A percentile compares a stretch with the other conserved stretches of the same genome.
phyloP scores from a whole-genome alignment of 2,113 vertebrate species.

The Galbula dea region DNA sequence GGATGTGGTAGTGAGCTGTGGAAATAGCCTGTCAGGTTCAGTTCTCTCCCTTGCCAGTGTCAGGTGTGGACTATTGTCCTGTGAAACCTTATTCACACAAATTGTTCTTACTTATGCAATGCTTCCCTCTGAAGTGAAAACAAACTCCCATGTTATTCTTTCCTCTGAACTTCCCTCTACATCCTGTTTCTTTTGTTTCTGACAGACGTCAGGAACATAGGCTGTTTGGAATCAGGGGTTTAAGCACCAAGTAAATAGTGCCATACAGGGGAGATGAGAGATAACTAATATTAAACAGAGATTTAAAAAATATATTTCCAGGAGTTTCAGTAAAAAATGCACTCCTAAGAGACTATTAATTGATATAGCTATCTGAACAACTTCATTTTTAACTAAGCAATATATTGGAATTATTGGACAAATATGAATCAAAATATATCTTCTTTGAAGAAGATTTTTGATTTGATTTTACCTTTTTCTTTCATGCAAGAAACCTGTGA shows the following conservation, averaged over 20 bases:
- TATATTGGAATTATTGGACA: background rate
- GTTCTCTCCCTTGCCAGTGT: background rate
- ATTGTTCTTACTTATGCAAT: background rate
- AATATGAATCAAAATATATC: background rate
- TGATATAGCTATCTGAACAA: background rate
- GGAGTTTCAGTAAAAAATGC: background rate
- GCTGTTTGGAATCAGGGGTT: background rate
- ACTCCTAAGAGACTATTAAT: background rate
- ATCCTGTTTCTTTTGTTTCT: constrained; percentile 7
- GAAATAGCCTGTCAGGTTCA: background rate
- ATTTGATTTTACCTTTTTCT: background rate
- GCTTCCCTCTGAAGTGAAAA: background rate
- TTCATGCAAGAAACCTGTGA: background rate
- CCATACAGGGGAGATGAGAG: background rate
- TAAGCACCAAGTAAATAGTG: background rate
- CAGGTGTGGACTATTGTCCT: background rate
- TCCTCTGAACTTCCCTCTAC: background rate
- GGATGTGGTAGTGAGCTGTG: background rate
- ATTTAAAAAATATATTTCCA: background rate
- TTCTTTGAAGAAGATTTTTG: background rate
- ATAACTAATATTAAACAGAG: background rate
- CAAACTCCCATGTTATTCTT: background rate
- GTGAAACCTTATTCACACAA: background rate
- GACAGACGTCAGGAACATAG: background rate
- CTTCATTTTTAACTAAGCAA: background rate